phyloP scores from a whole-genome alignment of 92 coral and sea anemone species.

The Virgularia gustaviana region DNA sequence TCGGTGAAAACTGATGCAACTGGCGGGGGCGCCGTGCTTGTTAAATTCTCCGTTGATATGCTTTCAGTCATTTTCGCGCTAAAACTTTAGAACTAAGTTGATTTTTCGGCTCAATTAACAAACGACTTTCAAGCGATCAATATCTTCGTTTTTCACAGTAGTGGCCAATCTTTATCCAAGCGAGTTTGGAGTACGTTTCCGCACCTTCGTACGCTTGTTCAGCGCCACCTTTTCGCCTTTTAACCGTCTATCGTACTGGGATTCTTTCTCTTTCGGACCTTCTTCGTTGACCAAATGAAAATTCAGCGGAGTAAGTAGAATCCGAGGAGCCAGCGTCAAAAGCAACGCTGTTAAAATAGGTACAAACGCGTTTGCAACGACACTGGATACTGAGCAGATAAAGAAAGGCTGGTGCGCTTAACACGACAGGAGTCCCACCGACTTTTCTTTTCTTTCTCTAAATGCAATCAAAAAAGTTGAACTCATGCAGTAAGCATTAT shows the following conservation, averaged over 20 bases:
- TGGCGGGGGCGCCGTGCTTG: background rate
- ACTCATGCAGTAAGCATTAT: slow-evolving; percentile 33
- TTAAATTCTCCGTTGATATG: too few species aligned
- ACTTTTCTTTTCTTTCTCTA: slow-evolving; percentile 24
- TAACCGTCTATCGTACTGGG: background rate
- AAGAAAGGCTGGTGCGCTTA: slow-evolving; percentile 21
- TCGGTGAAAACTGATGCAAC: background rate
- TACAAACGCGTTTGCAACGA: slow-evolving; percentile 11
- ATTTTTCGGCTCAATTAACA: too few species aligned
- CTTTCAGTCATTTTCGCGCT: too few species aligned
- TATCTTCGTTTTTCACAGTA: too few species aligned
- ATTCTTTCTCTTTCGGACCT: background rate
- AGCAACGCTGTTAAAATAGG: slow-evolving; percentile 13
- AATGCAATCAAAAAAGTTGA: slow-evolving; percentile 34
- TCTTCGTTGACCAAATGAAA: background rate
- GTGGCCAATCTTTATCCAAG: too few species aligned
- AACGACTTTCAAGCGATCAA: too few species aligned
- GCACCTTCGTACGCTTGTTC: too few species aligned
- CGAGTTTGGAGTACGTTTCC: too few species aligned
- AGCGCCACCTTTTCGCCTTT: too few species aligned
- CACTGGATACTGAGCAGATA: slow-evolving; percentile 12
- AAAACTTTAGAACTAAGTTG: too few species aligned
- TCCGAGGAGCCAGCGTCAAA: background rate
- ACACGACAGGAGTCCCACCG: slow-evolving; percentile 12
- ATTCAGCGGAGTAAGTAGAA: background rate